These are phyloP conservation scores for Volucella inanis DNA, from an alignment of 2,888 invertebrate genomes.

Conservation along the genomic window DNA sequence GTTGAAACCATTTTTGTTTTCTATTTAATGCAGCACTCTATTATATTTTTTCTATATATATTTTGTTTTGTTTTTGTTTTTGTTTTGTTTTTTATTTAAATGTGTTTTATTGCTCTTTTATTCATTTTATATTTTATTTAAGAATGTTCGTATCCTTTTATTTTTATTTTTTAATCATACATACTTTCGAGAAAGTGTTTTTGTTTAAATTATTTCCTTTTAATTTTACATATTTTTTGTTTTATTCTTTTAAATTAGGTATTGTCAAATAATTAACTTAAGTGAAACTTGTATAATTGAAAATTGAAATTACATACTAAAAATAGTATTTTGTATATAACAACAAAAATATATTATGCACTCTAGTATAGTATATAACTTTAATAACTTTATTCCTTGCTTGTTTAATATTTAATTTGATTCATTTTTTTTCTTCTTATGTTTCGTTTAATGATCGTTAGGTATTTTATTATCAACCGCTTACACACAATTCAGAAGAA, in stretches of 20 bases:
- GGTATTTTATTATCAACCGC: conserved; percentile 72
- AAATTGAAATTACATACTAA: conserved; percentile 74
- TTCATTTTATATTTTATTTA: conserved; percentile 63
- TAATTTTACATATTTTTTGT: conserved; percentile 4
- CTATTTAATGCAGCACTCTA: conserved; percentile 73
- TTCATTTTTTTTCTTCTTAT: conserved; percentile 35
- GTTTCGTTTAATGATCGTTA: conserved; percentile 63
- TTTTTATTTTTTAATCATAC: conserved; percentile 36
- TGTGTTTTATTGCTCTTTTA: conserved; percentile 51
- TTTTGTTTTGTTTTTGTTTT: conserved; percentile 74
- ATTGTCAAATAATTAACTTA: conserved; percentile 75
- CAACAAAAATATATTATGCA: conserved; percentile 75
- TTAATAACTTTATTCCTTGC: conserved; percentile 50
- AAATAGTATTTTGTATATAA: conserved; percentile 74
- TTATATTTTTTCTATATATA: conserved; percentile 26
- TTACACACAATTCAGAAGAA: conserved; percentile 68
- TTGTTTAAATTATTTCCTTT: conserved; percentile 45
- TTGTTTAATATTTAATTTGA: conserved; percentile 28
- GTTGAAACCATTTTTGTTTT: conserved; percentile 82
- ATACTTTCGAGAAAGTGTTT: conserved; percentile 45
- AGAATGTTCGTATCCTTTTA: conserved; percentile 46
- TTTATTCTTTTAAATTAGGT: conserved; percentile 67
- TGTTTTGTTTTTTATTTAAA: conserved; percentile 63
- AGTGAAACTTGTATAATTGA: conserved; percentile 74
- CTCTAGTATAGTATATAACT: conserved; percentile 74